Evolutionary conservation across 2,113 vertebrate species (phyloP).

Genomic region (Mobula birostris): DNA sequence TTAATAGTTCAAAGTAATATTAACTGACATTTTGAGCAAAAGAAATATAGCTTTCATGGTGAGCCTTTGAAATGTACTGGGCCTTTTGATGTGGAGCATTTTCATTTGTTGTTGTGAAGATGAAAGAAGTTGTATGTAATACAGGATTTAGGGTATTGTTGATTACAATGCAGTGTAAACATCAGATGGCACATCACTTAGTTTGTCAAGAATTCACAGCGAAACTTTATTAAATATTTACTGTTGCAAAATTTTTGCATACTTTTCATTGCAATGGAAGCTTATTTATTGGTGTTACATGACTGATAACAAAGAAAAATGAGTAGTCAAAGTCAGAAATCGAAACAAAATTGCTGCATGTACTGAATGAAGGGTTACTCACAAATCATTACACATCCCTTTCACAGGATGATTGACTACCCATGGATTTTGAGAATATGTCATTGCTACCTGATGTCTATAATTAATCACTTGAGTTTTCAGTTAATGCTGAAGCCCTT

Average conservation of each 20-base stretch:
- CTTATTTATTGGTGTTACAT: background rate
- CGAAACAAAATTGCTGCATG: too few species aligned
- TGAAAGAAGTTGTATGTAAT: constrained; percentile 19
- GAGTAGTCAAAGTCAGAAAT: too few species aligned
- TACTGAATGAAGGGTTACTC: background rate
- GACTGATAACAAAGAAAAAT: too few species aligned
- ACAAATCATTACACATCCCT: background rate
- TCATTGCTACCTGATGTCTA: background rate
- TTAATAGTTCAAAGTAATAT: constrained; percentile 17
- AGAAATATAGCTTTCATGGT: constrained; percentile 28
- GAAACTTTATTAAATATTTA: background rate
- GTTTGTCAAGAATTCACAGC: background rate
- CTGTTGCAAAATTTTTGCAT: background rate
- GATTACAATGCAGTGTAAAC: constrained; percentile 1
- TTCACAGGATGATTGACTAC: background rate
- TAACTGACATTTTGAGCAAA: constrained; percentile 26
- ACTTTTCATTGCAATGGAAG: background rate
- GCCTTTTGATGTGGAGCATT: constrained; percentile 34
- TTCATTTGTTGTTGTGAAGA: constrained; percentile 5
- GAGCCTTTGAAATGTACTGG: constrained; percentile 27
- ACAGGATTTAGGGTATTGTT: background rate
- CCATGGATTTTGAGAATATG: background rate
- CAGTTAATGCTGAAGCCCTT: background rate
- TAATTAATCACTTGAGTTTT: background rate
- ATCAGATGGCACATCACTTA: background rate